These are phyloP conservation scores for Pachymerium ferrugineum DNA, from an alignment of 2,888 invertebrate species.

Conservation along the genomic window DNA sequence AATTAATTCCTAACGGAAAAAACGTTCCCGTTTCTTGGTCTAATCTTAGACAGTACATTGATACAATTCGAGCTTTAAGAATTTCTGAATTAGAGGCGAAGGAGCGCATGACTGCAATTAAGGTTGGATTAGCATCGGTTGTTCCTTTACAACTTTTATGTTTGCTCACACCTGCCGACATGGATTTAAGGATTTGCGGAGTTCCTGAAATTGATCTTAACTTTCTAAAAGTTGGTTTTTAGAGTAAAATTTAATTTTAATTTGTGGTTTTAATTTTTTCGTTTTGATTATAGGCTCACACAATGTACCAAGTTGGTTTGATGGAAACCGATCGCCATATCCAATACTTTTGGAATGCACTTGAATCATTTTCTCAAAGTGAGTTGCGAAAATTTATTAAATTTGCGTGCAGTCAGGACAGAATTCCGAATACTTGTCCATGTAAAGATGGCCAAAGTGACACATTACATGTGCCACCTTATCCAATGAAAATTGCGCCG, in stretches of 20 bases:
- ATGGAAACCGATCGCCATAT: slow-evolving; percentile 46
- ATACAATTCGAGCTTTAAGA: slow-evolving; percentile 42
- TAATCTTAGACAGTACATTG: slow-evolving; percentile 44
- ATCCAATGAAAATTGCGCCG: slow-evolving; percentile 49
- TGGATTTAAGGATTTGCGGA: slow-evolving; percentile 45
- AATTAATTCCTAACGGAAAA: slow-evolving; percentile 43
- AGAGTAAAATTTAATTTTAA: slow-evolving; percentile 23
- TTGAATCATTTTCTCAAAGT: slow-evolving; percentile 44
- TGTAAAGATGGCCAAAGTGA: slow-evolving; percentile 45
- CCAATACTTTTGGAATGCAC: slow-evolving; percentile 46
- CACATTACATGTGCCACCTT: slow-evolving; percentile 46
- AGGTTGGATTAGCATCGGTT: slow-evolving; percentile 43
- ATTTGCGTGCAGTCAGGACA: slow-evolving; percentile 48
- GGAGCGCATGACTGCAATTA: slow-evolving; percentile 40
- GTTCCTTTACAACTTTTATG: slow-evolving; percentile 41
- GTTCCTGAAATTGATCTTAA: slow-evolving; percentile 44
- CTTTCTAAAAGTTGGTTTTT: slow-evolving; percentile 47
- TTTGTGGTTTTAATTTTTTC: neutral
- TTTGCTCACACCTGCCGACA: slow-evolving; percentile 43
- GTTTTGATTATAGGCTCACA: slow-evolving; percentile 42
- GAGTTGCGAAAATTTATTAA: slow-evolving; percentile 47
- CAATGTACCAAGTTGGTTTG: slow-evolving; percentile 48
- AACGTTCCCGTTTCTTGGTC: slow-evolving; percentile 43
- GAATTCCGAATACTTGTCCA: slow-evolving; percentile 46
- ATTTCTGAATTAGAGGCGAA: slow-evolving; percentile 42